Conservation (phyloP, 1,140 invertebrate genomes). For the Palaemon carinicauda region DNA sequence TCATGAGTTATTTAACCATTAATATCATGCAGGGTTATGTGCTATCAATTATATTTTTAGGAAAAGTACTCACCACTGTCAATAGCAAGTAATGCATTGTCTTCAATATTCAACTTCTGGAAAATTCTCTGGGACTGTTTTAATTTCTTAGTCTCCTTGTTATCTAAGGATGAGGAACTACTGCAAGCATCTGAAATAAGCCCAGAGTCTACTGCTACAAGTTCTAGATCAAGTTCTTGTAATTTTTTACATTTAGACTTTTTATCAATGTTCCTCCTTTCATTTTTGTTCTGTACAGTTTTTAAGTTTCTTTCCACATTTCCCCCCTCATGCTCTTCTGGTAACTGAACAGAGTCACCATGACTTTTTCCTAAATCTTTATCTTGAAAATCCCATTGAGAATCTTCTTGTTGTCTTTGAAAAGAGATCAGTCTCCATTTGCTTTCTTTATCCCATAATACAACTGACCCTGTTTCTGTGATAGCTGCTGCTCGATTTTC, state of each 20-base stretch:
- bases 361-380: background rate
- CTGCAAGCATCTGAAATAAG: background rate
- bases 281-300: no score
- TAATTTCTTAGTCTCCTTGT: background rate
- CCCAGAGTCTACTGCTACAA: no score
- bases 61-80: background rate
- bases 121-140: background rate
- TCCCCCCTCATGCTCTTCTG: no score
- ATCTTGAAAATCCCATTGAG: no score
- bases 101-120: constrained; percentile 11
- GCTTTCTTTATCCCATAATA: constrained; percentile 5
- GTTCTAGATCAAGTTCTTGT: no score
- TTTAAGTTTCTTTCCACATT: no score
- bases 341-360: background rate
- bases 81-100: constrained; percentile 33
- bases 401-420: background rate
- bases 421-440: constrained; percentile 25
- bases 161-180: background rate
- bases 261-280: no score
- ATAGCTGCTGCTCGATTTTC: constrained; percentile 34
- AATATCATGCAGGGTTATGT: background rate
- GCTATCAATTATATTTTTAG: background rate
- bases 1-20: background rate
- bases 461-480: background rate
- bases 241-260: no score